Evolutionary conservation across 2,797 vertebrate species (phyloP).

Genomic region (Paratrypauchen microcephalus): DNA sequence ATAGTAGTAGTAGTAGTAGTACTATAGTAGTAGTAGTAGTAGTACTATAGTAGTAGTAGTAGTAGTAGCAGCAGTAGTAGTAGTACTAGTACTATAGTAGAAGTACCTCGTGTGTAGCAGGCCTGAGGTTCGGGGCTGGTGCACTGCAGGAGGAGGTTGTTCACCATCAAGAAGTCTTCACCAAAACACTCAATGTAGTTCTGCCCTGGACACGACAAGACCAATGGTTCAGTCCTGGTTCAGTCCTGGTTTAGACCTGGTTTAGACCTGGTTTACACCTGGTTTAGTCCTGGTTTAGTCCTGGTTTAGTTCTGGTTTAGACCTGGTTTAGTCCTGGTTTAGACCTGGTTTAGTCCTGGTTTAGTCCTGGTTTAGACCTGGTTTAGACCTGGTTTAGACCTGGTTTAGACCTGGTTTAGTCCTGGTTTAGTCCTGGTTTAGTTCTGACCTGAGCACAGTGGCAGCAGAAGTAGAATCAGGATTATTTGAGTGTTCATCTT

Average conservation of each 20-base stretch:
- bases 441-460: background rate
- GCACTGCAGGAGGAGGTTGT: background rate
- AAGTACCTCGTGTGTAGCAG: constrained; percentile 2
- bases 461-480: too few relatives aligned
- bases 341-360: background rate
- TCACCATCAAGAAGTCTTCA: background rate
- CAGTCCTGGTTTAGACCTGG: background rate
- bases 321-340: constrained; percentile 3
- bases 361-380: background rate
- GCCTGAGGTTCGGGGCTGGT: background rate
- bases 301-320: background rate
- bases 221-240: background rate
- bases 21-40: background rate
- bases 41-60: background rate
- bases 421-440: background rate
- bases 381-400: background rate
- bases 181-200: background rate
- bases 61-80: background rate
- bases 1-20: background rate
- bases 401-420: background rate
- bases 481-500: too few relatives aligned
- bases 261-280: background rate
- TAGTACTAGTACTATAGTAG: background rate
- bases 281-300: background rate
- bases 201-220: background rate